Evolutionary conservation across 2,888 invertebrate species (phyloP), one percentile per base, ranked within the genome.

Genomic region (Aradus depressus): DNA sequence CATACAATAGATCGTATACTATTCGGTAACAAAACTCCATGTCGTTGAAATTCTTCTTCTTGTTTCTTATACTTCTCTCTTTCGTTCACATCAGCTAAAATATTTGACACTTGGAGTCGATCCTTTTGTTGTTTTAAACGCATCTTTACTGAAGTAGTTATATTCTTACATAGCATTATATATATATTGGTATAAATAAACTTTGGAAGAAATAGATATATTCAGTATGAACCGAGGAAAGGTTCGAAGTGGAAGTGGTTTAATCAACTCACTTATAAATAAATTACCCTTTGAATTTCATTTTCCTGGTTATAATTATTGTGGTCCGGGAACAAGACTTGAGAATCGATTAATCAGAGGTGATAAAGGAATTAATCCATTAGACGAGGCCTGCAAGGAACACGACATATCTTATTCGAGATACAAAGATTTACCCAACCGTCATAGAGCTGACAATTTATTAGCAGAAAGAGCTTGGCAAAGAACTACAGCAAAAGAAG

Each of bases 351-450:
- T 65, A 39, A 57, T 55, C 25, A 51, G 66, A 38, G 65, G 64
- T 18, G 66, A 68, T 61, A 50, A 34, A 26, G 65, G 66, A 18
- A 58, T 63, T 25, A 64, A 65, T 59, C 55, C 53, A 4, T 56
- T 66, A 23, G 66, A 66, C 57, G 50, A 44, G 16, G 63, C 63
- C 14, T 65, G 64, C 51, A 63, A 63, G 52, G 51, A 61, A 14
- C 65, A 64, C 58, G 65, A 66, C 56, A 64, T 65, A 34, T 60
- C 61, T 4, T 66, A 66, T 28, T 52, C 53, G 16, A 12, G 49
- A n/a, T 8, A 35, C 38, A 56, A 54, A 56, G 53, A 55, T 28
- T 34, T 44, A 26, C 5, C 6, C 16, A 21, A 32, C 19, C 14
- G 54, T 19, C 51, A 56, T 23, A 45, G 39, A 31, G 55, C 50